phyloP scores from a whole-genome alignment of 2,888 invertebrate genomes.

The Phania funesta region DNA sequence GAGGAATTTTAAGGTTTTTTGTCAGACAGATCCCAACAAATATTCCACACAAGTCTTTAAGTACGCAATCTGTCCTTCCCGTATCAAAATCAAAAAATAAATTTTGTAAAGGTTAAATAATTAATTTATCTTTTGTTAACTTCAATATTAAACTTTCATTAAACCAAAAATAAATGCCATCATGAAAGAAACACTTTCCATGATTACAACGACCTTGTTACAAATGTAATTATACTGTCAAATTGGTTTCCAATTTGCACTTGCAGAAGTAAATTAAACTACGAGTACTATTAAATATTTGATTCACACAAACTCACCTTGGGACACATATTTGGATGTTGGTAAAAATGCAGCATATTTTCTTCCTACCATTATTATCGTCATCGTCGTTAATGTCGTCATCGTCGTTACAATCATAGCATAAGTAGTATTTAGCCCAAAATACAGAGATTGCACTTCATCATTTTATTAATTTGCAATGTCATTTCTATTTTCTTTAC shows the following conservation, averaged over 20 bases:
- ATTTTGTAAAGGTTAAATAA: no score
- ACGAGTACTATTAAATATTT: slow-evolving; percentile 2
- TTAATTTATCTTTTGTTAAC: neutral
- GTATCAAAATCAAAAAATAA: no score
- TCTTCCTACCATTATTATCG: slow-evolving; percentile 15
- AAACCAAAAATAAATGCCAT: neutral
- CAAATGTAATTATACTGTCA: slow-evolving; percentile 55
- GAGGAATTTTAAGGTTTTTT: no score
- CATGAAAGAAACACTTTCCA: slow-evolving; percentile 12
- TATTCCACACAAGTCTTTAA: no score
- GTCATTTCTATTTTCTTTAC: slow-evolving; percentile 61
- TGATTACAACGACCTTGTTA: slow-evolving; percentile 58
- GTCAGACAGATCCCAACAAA: no score
- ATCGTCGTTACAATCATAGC: neutral
- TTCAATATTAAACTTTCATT: neutral
- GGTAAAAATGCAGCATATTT: slow-evolving; percentile 17
- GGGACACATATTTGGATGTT: neutral
- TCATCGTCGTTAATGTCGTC: neutral
- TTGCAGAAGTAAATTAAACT: slow-evolving; percentile 35
- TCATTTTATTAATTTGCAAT: slow-evolving; percentile 65
- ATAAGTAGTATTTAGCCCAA: slow-evolving; percentile 46
- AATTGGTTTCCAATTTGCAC: slow-evolving; percentile 46
- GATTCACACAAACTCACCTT: neutral
- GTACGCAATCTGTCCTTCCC: no score
- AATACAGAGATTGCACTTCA: slow-evolving; percentile 64